Conservation (phyloP, 2,113 vertebrate species). For the Sula dactylatra region DNA sequence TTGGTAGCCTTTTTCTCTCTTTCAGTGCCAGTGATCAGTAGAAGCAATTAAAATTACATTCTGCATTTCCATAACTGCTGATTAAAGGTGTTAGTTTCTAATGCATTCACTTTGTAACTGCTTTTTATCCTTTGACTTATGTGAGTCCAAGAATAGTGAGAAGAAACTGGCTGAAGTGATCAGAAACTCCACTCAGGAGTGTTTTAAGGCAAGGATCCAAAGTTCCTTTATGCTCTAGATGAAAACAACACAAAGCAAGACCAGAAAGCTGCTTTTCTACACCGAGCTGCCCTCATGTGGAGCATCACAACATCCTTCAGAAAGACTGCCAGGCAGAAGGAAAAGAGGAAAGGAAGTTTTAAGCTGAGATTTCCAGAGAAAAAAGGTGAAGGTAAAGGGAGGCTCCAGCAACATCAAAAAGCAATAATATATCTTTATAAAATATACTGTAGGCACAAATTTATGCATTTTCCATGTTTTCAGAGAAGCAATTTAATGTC, state of each 20-base stretch:
- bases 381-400: background rate
- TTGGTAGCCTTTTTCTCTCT: background rate
- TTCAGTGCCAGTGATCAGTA: background rate
- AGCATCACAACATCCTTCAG: background rate
- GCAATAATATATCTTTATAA: background rate
- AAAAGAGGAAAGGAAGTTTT: background rate
- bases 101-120: background rate
- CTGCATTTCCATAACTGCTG: background rate
- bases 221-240: background rate
- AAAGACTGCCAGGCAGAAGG: background rate
- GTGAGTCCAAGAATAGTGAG: background rate
- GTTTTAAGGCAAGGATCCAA: background rate
- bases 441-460: background rate
- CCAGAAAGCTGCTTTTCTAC: background rate
- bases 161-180: background rate
- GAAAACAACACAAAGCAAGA: background rate
- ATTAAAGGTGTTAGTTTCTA: background rate
- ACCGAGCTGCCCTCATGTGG: background rate
- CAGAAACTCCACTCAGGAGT: background rate
- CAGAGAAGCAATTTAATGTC: background rate
- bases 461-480: background rate
- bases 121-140: background rate
- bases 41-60: background rate
- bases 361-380: background rate
- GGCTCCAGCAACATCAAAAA: background rate